phyloP scores from a whole-genome alignment of 2,797 vertebrate genomes.

The Erithacus rubecula region DNA sequence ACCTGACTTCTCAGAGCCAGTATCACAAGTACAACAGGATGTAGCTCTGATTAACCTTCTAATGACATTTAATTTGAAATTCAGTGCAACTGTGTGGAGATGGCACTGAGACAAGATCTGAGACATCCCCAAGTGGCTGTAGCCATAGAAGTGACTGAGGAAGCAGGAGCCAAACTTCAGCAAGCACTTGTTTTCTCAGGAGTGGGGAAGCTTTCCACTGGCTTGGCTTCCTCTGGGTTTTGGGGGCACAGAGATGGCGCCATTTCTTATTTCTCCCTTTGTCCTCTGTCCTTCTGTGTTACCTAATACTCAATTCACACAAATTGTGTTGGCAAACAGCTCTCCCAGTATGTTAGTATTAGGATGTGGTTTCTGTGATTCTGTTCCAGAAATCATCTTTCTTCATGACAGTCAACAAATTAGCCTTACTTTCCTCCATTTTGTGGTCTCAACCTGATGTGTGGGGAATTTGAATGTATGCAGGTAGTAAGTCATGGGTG shows the following conservation, averaged over 20 bases:
- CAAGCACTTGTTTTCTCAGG: slow-evolving; percentile 26
- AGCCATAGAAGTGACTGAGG: not conserved
- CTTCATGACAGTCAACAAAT: slow-evolving; percentile 56
- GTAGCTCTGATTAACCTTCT: not conserved
- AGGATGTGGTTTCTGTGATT: slow-evolving; percentile 60
- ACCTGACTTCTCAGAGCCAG: not conserved
- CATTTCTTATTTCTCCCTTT: slow-evolving; percentile 42
- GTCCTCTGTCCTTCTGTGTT: slow-evolving; percentile 55
- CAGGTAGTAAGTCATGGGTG: slow-evolving; percentile 41
- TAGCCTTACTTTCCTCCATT: slow-evolving; percentile 36
- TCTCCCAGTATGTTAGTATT: slow-evolving; percentile 35
- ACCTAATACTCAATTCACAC: slow-evolving; percentile 56
- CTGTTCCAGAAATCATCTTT: slow-evolving; percentile 60
- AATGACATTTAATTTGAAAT: not conserved
- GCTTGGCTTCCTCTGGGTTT: slow-evolving; percentile 14
- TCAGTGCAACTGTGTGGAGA: not conserved
- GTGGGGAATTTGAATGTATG: not conserved
- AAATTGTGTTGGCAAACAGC: slow-evolving; percentile 43
- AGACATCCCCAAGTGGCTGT: not conserved
- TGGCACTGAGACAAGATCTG: not conserved
- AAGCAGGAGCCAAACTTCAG: not conserved
- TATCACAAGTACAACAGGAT: not conserved
- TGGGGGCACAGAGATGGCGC: slow-evolving; percentile 1
- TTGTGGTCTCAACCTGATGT: slow-evolving; percentile 8
- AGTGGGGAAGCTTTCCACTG: slow-evolving; percentile 41